Evolutionary conservation across 2,888 invertebrate genomes (phyloP).

Genomic region (Drosophila fulvimacula): DNA sequence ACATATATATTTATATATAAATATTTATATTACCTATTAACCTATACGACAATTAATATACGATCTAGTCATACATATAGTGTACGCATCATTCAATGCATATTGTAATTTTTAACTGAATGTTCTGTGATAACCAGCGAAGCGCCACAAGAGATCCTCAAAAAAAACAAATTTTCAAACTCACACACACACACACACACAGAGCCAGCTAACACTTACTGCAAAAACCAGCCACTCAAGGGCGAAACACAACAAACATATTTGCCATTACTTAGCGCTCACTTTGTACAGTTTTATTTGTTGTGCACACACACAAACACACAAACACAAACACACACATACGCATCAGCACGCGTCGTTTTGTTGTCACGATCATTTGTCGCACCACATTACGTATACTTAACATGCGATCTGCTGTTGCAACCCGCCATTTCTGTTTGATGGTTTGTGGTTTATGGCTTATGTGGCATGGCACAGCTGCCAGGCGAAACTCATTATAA

Average conservation of each 20-base stretch:
- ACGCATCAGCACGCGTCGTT: conserved; percentile 29
- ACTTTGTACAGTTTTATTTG: conserved; percentile 32
- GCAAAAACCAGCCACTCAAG: conserved; percentile 28
- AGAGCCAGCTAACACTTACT: conserved; percentile 1
- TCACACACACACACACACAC: conserved; percentile 11
- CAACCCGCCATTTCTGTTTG: conserved; percentile 8
- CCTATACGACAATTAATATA: conserved; percentile 57
- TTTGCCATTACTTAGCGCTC: conserved; percentile 25
- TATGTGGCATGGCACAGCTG: conserved; percentile 61
- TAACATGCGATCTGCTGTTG: conserved; percentile 42
- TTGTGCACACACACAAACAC: conserved; percentile 15
- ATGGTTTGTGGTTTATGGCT: conserved; percentile 31
- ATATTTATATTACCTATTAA: conserved; percentile 56
- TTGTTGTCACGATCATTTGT: conserved; percentile 54
- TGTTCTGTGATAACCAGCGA: conserved; percentile 73
- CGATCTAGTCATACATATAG: conserved; percentile 64
- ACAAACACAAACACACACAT: conserved; percentile 3
- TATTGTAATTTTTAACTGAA: conserved; percentile 78
- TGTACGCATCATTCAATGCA: conserved; percentile 79
- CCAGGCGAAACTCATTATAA: conserved; percentile 67
- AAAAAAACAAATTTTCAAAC: conserved; percentile 21
- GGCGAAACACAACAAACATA: conserved; percentile 24
- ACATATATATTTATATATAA: conserved; percentile 36
- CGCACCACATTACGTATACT: conserved; percentile 51
- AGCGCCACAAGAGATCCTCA: conserved; percentile 59